Percentiles rank a stretch among this genome's conserved stretches.
phyloP scores from a whole-genome alignment of 2,113 vertebrate species.

The Empidonax alnorum region DNA sequence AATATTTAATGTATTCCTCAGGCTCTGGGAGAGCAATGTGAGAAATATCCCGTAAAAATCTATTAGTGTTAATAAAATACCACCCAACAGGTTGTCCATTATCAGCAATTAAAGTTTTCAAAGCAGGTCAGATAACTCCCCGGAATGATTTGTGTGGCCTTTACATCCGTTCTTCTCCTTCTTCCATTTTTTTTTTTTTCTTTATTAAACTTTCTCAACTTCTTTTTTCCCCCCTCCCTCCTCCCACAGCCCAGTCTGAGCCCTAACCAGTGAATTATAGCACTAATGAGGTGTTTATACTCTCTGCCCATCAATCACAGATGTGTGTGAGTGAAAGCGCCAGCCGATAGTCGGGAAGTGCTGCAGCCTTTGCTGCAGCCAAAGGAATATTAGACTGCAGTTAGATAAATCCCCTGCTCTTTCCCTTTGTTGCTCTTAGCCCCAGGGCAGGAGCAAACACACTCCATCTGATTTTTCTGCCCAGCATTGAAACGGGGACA shows the following conservation, averaged over 20 bases:
- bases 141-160: conserved; percentile 33
- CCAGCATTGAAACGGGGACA: background rate
- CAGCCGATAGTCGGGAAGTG: conserved; percentile 41
- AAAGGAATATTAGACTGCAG: background rate
- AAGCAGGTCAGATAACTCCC: conserved; percentile 56
- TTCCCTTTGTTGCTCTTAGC: background rate
- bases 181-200: conserved; percentile 11
- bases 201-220: conserved; percentile 63
- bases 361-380: conserved; percentile 32
- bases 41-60: conserved; percentile 79
- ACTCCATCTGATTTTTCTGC: background rate
- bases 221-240: background rate
- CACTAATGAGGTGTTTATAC: conserved; percentile 65
- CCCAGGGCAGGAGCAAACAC: background rate
- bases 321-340: conserved; percentile 40
- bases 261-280: conserved; percentile 50
- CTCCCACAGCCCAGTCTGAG: conserved; percentile 31
- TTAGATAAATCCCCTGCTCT: background rate
- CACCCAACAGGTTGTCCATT: conserved; percentile 74
- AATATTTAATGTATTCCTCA: conserved; percentile 77
- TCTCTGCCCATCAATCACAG: conserved; percentile 64
- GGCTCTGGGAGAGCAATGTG: conserved; percentile 72
- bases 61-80: conserved; percentile 79
- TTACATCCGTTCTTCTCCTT: conserved; percentile 9
- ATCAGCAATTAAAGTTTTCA: conserved; percentile 75